Evolutionary conservation across 1,140 invertebrate genomes (phyloP), one percentile per base, ranked within the genome.

Genomic region (Babylonia areolata): DNA sequence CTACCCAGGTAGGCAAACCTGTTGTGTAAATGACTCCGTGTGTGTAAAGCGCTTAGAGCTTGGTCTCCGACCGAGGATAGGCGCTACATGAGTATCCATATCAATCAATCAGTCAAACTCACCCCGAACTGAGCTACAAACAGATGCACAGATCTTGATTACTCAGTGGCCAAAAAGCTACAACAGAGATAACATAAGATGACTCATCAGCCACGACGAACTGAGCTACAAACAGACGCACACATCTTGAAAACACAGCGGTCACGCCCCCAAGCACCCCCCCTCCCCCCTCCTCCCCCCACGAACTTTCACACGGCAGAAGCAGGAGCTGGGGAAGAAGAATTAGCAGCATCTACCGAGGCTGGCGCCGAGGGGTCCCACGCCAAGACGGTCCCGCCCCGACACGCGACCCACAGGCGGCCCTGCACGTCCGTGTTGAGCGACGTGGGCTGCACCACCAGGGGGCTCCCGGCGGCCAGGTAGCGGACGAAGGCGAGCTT

Each of bases 351-450:
- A 35, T 77, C 35, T n/a, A 6, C 20, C 5, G 31, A 12, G 9
- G 31, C 9, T 11, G 71, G 33, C 31, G 31, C 12, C 12, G 35
- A 31, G 3, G 20, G 33, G 1, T 40, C 75, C 75, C 40, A 0
- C 37, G 28, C 20, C 15, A 77, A 37, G 6, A 77, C 37, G 37
- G 15, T 6, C 33, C 75, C 75, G 0, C 75, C 75, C 17, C 75
- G 75, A 40, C 75, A 77, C 0, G 75, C 75, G 37, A 77, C 75
- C 75, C 75, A 77, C 75, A 77, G 75, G 2, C 37, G n/a, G 11
- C 40, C 6, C 11, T 77, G 1, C 37, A 40, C 75, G 75, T 77
- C 75, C 37, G 40, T 20, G 75, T 77, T 77, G 11, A 77, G 37
- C 15, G 75, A 37, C 20, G 75, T 77, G 75, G 75, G 75, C 75